Percentiles rank a stretch among this genome's conserved stretches.
These are phyloP conservation scores for Oscheius sp. DNA, from an alignment of 2,888 invertebrate species.

Conservation along the genomic window DNA sequence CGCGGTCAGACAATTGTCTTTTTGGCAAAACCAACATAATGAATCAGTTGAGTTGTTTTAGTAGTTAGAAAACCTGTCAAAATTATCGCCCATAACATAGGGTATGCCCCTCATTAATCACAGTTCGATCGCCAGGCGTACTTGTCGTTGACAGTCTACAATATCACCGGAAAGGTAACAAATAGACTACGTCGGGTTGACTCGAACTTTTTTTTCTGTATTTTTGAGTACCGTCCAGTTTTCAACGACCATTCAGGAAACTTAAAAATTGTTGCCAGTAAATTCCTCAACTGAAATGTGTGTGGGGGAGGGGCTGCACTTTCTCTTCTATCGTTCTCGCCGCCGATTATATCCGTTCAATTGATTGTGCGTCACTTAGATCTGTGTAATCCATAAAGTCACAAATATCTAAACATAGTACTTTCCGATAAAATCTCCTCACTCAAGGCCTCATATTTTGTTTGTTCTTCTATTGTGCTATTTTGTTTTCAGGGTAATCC, in stretches of 20 bases:
- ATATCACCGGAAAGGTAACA: slow-evolving; percentile 13
- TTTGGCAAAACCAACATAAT: background rate
- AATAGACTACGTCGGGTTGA: background rate
- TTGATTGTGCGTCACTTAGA: slow-evolving; percentile 32
- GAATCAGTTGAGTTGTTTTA: background rate
- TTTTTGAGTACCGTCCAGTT: no score
- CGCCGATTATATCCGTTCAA: slow-evolving; percentile 33
- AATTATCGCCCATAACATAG: background rate
- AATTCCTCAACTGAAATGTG: slow-evolving; percentile 1
- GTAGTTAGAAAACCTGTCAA: background rate
- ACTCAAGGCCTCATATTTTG: background rate
- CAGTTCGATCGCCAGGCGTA: slow-evolving; percentile 9
- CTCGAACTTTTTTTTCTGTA: background rate
- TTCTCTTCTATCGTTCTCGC: slow-evolving; percentile 25
- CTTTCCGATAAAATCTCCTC: no score
- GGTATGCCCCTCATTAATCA: slow-evolving; percentile 9
- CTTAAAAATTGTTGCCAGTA: background rate
- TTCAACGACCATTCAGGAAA: no score
- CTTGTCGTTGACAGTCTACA: slow-evolving; percentile 14
- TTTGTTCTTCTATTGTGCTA: background rate
- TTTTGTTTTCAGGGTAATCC: slow-evolving; percentile 24
- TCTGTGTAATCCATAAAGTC: slow-evolving; percentile 20
- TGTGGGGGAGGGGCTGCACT: slow-evolving; percentile 36
- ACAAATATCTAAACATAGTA: background rate
- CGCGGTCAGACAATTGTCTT: background rate